Evolutionary conservation across 2,797 vertebrate genomes (phyloP), one percentile per base, ranked within the genome.

Genomic region (Dendrocincla fuliginosa): DNA sequence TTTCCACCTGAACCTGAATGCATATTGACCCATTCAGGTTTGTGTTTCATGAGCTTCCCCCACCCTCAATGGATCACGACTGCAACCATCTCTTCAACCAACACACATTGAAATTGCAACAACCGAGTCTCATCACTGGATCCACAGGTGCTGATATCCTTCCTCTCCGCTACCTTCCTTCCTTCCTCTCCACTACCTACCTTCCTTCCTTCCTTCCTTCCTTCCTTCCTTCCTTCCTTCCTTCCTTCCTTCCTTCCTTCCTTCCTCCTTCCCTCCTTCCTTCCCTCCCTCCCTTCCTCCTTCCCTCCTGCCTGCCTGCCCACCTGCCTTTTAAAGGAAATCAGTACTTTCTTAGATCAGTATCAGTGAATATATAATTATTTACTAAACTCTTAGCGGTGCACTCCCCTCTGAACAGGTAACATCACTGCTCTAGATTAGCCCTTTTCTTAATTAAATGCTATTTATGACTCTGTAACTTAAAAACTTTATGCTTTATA

Each of bases 61-160:
- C 8, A 6, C 2, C 25, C 24, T 17, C 19, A 6, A 9, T 0
- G 2, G 30, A 60, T 47, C 61, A 53, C 53, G 11, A 39, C 39
- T 67, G 6, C 0, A 0, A 32, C 61, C 25, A 33, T 67, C 18
- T 60, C 33, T 60, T 88, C 25, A 22, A 53, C 10, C 11, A 35
- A 60, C 11, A 65, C 30, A 27, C 7, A 33, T 4, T 2, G 4
- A 60, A 52, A 68, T 28, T 23, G 16, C 11, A 47, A 32, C 27
- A 41, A 28, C 47, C 13, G 49, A 50, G 5, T 19, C 61, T 47
- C 24, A 17, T 28, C 0, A 0, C 20, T 47, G 47, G 47, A 55
- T 41, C 18, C 17, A 41, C 6, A 7, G 0, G 0, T 33, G 39
- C 20, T 32, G 33, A 13, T 47, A 53, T 7, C 39, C 33, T 53